Conservation (phyloP, 1,140 invertebrate genomes). For the Reticulitermes speratus region DNA sequence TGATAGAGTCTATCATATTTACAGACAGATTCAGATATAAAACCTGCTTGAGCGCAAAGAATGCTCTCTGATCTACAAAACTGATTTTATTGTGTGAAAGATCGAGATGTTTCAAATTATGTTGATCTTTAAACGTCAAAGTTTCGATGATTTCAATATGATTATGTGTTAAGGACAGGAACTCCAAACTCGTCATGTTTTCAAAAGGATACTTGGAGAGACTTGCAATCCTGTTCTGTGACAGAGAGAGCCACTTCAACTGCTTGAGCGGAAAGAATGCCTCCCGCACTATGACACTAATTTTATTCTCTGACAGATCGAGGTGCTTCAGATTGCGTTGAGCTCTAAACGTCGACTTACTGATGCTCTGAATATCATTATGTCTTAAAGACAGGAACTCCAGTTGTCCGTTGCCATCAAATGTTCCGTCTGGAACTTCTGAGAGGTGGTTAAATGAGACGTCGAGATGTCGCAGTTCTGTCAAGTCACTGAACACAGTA, state of each 20-base stretch:
- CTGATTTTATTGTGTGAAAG: background rate
- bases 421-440: background rate
- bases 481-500: background rate
- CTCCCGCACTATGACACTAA: background rate
- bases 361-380: background rate
- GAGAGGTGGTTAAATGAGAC: background rate
- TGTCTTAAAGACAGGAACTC: background rate
- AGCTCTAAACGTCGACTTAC: background rate
- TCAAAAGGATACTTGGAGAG: background rate
- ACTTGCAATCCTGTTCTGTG: background rate
- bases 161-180: no score
- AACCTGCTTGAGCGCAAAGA: background rate
- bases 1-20: background rate
- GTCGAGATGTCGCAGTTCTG: background rate
- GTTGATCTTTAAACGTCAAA: no score
- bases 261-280: background rate
- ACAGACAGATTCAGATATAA: background rate
- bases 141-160: no score
- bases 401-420: background rate
- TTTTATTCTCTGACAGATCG: background rate
- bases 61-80: no score
- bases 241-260: background rate
- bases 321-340: background rate
- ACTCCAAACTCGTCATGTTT: background rate
- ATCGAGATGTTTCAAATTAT: background rate